A percentile compares a stretch with the other conserved stretches of the same genome.
Conservation (phyloP, 2,113 vertebrate species). For the Xiphias gladius region DNA sequence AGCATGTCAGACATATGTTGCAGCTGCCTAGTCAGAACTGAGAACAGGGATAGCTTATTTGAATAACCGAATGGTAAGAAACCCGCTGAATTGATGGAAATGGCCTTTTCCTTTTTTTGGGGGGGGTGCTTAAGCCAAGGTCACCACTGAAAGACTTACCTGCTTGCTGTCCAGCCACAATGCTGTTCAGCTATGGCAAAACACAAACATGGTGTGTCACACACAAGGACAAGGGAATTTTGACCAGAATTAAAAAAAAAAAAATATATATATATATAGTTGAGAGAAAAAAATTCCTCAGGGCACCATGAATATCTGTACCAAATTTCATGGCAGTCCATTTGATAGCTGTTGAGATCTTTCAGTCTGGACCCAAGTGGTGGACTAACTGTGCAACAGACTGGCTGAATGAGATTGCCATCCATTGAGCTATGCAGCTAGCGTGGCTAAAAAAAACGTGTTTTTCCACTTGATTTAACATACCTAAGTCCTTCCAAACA, state of each 20-base stretch:
- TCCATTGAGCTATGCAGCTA: neutral
- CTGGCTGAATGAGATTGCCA: neutral
- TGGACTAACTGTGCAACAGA: neutral
- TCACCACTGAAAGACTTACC: neutral
- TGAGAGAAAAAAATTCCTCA: neutral
- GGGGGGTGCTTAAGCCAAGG: neutral
- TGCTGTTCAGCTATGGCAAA: no score
- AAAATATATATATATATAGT: neutral
- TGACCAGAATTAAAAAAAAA: neutral
- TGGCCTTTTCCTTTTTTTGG: no score
- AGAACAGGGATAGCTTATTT: neutral
- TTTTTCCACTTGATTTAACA: neutral
- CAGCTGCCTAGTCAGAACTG: neutral
- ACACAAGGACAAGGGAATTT: neutral
- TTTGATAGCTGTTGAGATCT: neutral
- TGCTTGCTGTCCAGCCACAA: neutral
- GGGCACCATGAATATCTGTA: neutral
- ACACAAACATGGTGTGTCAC: neutral
- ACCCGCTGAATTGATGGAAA: slow-evolving; percentile 7
- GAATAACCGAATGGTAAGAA: neutral
- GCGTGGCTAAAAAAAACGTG: neutral
- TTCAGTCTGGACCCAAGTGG: neutral
- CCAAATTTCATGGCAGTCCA: no score
- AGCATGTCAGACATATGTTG: slow-evolving; percentile 19
- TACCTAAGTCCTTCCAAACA: neutral